Conservation (phyloP, 2,113 vertebrate species). For the Neogobius melanostomus region DNA sequence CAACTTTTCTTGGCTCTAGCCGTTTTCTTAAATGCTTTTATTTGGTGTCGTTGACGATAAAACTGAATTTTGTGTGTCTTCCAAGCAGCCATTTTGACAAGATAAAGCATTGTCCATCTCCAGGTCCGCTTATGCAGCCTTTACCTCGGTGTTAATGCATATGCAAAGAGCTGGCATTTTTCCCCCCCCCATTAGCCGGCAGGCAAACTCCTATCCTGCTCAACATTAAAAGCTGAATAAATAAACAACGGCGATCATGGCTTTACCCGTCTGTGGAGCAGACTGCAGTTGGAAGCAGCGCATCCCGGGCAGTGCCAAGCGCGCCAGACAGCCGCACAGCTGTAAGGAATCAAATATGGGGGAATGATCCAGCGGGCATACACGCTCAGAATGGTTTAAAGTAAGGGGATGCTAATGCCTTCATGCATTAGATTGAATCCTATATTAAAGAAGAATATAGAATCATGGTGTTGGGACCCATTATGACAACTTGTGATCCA, state of each 20-base stretch:
- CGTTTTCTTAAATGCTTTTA: no score
- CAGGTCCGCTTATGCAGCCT: conserved; percentile 9
- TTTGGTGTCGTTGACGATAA: no score
- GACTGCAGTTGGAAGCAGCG: conserved; percentile 36
- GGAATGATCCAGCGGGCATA: conserved; percentile 43
- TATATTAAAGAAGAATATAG: neutral
- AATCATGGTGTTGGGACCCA: no score
- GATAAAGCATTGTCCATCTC: no score
- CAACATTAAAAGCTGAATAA: conserved; percentile 59
- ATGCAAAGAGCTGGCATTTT: conserved; percentile 31
- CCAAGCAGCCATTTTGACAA: no score
- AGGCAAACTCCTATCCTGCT: conserved; percentile 44
- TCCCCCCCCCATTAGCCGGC: conserved; percentile 25
- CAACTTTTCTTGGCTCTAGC: no score
- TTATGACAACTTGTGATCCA: no score
- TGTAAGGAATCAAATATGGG: conserved; percentile 31
- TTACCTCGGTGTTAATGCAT: conserved; percentile 7
- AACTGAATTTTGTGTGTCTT: no score
- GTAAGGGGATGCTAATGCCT: neutral
- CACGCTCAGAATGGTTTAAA: conserved; percentile 27
- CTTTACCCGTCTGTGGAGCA: conserved; percentile 20
- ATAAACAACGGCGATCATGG: conserved; percentile 46
- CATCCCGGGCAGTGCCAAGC: conserved; percentile 41
- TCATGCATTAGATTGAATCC: neutral
- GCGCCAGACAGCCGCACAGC: conserved; percentile 39